Percentiles rank a stretch among this genome's conserved stretches.
Conservation (phyloP, 2,113 vertebrate genomes). For the Pachycephala philippinensis region DNA sequence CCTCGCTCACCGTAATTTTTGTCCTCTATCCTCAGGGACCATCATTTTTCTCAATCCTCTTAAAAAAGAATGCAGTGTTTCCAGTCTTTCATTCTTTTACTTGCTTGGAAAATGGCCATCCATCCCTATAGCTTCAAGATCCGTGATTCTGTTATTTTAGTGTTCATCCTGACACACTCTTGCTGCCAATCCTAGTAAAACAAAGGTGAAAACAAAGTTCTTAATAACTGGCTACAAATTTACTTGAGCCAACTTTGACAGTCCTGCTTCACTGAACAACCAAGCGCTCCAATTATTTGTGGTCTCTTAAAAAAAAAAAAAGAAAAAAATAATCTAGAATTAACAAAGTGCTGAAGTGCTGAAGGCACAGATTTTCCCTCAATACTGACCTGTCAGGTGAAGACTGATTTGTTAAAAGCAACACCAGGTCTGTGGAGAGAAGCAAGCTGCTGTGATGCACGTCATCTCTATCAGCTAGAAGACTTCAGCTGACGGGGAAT, state of each 20-base stretch:
- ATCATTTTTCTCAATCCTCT: background rate
- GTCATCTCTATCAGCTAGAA: background rate
- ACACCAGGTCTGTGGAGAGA: background rate
- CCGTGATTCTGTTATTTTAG: background rate
- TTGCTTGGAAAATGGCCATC: background rate
- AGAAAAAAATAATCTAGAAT: background rate
- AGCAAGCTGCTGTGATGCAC: background rate
- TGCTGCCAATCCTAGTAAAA: background rate
- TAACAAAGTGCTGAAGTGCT: background rate
- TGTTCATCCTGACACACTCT: background rate
- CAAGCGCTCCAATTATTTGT: background rate
- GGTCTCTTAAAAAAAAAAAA: background rate
- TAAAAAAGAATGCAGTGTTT: background rate
- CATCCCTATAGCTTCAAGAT: background rate
- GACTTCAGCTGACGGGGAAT: background rate
- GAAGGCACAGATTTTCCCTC: background rate
- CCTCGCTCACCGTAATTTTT: background rate
- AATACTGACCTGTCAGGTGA: background rate
- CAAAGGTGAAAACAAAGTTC: background rate
- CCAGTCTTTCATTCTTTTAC: background rate
- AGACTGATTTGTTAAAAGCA: background rate
- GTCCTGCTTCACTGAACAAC: background rate
- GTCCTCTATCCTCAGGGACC: background rate
- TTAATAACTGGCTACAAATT: background rate
- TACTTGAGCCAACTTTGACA: background rate